Conservation (phyloP, 2,113 vertebrate species). For the Platichthys stellatus region DNA sequence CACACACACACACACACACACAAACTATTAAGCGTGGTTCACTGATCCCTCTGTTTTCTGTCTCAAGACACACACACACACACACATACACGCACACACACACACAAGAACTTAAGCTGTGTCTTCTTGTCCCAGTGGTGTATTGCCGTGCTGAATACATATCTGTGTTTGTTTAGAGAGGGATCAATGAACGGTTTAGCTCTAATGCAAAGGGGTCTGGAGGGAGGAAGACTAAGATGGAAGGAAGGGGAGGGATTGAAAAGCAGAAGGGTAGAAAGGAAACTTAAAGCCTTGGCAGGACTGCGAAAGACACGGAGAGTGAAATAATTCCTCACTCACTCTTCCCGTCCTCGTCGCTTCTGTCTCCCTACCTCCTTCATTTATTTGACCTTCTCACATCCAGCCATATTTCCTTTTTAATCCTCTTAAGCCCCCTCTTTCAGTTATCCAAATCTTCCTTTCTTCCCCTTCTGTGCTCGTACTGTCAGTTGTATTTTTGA, state of each 20-base stretch:
- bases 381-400: neutral
- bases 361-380: neutral
- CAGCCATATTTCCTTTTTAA: neutral
- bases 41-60: neutral
- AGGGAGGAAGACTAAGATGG: conserved; percentile 48
- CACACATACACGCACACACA: conserved; percentile 25
- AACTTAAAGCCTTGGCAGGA: conserved; percentile 25
- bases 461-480: neutral
- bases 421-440: neutral
- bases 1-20: conserved; percentile 12
- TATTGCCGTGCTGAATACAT: conserved; percentile 67
- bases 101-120: conserved; percentile 38
- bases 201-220: conserved; percentile 54
- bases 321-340: neutral
- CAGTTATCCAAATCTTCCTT: neutral
- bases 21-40: neutral
- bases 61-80: neutral
- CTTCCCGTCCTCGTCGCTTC: neutral
- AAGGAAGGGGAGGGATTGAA: conserved; percentile 32
- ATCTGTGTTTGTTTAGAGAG: conserved; percentile 67
- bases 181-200: conserved; percentile 64
- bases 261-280: conserved; percentile 11
- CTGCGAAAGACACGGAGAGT: neutral
- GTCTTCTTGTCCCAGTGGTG: conserved; percentile 45
- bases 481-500: conserved; percentile 19